These are phyloP conservation scores for Hemicrepidius hirtus DNA, from an alignment of 2,888 invertebrate genomes.

Conservation along the genomic window DNA sequence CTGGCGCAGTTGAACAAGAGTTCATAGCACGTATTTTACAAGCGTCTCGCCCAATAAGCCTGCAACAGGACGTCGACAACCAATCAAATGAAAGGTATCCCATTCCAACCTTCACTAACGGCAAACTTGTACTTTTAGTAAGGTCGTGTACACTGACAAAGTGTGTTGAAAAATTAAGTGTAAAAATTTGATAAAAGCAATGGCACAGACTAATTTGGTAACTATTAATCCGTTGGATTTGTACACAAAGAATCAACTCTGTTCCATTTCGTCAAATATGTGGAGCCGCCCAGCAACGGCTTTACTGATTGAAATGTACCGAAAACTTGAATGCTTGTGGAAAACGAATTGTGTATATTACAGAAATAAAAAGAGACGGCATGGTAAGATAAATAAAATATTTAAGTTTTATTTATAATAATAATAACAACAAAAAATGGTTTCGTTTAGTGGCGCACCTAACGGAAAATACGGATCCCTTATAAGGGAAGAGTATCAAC, in stretches of 20 bases:
- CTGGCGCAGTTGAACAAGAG: constrained; percentile 29
- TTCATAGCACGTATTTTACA: constrained; percentile 22
- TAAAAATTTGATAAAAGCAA: too few species aligned
- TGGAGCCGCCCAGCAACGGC: constrained; percentile 45
- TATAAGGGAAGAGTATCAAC: too few species aligned
- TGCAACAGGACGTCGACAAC: too few species aligned
- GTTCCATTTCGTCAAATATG: constrained; percentile 38
- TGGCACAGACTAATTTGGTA: too few species aligned
- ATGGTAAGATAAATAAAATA: constrained; percentile 34
- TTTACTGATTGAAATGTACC: constrained; percentile 40
- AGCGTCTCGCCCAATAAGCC: constrained; percentile 19
- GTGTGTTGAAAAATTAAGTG: background rate
- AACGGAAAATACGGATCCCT: too few species aligned
- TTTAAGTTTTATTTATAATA: background rate
- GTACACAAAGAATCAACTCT: constrained; percentile 26
- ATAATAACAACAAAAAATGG: too few species aligned
- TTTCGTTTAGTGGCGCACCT: too few species aligned
- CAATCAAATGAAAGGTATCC: background rate
- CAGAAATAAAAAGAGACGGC: constrained; percentile 42
- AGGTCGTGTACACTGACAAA: background rate
- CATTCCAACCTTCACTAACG: background rate
- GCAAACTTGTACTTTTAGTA: background rate
- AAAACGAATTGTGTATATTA: constrained; percentile 42
- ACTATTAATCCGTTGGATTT: constrained; percentile 28
- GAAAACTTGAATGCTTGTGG: constrained; percentile 44